Evolutionary conservation across 2,888 invertebrate genomes (phyloP), one percentile per base, ranked within the genome.

Genomic region (Neoascia interrupta): DNA sequence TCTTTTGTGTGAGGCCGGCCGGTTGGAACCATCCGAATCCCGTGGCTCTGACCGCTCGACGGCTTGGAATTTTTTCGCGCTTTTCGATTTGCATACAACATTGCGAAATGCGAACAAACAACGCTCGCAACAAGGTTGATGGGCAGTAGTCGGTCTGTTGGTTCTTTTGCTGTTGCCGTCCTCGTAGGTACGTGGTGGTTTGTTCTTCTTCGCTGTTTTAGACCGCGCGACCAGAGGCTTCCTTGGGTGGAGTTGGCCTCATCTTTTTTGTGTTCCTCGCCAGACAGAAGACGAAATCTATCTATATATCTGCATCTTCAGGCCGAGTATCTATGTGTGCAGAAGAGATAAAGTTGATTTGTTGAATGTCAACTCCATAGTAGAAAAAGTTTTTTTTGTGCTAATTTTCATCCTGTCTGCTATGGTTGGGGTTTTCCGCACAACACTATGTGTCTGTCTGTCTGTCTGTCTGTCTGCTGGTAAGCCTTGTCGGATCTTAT

Each of bases 301-400:
- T 70, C 70, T 63, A 31, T n/a, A n/a, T 63, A 74, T 74, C 68
- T 70, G 58, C 53, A 60, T 58, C 51, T 64, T 37, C 19, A 45
- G 45, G 41, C 51, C 49, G 58, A 26, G 43, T 73, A 66, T 58
- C 72, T 73, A 37, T 13, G 37, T 70, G 63, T 54, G 6, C 16
- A 63, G 15, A 5, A 54, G 60, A 72, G 79, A 73, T 73, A 73
- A 79, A 79, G 73, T 79, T 79, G 79, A 79, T 79, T 79, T 79
- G 79, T 79, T 79, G 79, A 68, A 79, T 79, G 79, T 73, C 79
- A 79, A 73, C 66, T 41, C 54, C 18, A 56, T 6, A n/a, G 21
- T 34, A n/a, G 28, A 16, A 26, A 13, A 28, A 19, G 49, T 28
- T 28, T 28, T 39, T 60, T 26, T 39, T 61, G 36, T 19, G 37